Evolutionary conservation across 2,113 vertebrate genomes (phyloP).

Genomic region (Percina caprodes): DNA sequence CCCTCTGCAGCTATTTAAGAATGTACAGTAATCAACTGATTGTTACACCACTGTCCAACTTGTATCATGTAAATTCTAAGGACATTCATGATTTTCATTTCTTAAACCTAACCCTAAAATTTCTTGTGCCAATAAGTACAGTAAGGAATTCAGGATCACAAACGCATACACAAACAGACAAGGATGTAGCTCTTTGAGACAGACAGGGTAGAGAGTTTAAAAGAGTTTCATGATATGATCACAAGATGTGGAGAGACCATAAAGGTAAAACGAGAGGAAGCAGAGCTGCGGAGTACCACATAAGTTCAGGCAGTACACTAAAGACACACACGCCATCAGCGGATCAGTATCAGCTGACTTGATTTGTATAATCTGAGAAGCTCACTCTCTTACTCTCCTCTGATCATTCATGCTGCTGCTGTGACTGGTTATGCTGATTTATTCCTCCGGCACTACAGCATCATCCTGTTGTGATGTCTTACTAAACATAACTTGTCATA

Average conservation of each 20-base stretch:
- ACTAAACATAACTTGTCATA: slow-evolving; percentile 47
- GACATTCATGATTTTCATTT: neutral
- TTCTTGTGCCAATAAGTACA: neutral
- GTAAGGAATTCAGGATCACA: neutral
- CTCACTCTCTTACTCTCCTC: slow-evolving; percentile 37
- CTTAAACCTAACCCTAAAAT: neutral
- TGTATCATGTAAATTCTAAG: neutral
- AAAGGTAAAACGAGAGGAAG: neutral
- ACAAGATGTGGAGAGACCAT: neutral
- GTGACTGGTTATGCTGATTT: slow-evolving; percentile 53
- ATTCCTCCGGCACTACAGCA: slow-evolving; percentile 32
- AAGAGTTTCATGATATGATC: slow-evolving; percentile 1
- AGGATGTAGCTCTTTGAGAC: neutral
- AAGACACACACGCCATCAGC: slow-evolving; percentile 46
- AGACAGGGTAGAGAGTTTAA: neutral
- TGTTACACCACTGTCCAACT: neutral
- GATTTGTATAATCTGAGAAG: slow-evolving; percentile 56
- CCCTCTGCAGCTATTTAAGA: too few species aligned
- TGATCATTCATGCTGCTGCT: slow-evolving; percentile 46
- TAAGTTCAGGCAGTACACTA: slow-evolving; percentile 37
- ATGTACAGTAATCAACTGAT: neutral
- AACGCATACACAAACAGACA: neutral
- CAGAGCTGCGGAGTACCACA: slow-evolving; percentile 10
- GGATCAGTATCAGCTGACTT: slow-evolving; percentile 67
- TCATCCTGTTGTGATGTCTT: slow-evolving; percentile 45